Percentiles rank a stretch among this genome's conserved stretches.
These are phyloP conservation scores for Rhadina sibilatrix DNA, from an alignment of 2,113 vertebrate genomes.

Conservation along the genomic window DNA sequence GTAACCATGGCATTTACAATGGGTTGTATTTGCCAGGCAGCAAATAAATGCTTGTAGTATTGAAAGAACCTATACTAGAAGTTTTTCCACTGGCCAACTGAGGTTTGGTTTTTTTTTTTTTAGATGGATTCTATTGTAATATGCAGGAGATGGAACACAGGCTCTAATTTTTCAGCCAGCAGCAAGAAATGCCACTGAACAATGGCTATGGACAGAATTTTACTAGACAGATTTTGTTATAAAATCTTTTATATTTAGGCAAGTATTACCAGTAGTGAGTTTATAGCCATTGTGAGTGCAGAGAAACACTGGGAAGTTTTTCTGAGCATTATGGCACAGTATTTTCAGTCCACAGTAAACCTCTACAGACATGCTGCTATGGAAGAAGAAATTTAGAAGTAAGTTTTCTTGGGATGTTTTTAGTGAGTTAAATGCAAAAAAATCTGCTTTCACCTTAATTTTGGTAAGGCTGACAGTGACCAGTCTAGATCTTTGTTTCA, in stretches of 20 bases:
- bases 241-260: conserved; percentile 72
- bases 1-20: conserved; percentile 95
- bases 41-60: conserved; percentile 64
- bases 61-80: conserved; percentile 70
- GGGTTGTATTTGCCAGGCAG: conserved; percentile 93
- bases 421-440: conserved; percentile 43
- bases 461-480: conserved; percentile 37
- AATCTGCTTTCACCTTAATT: conserved; percentile 32
- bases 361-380: conserved; percentile 55
- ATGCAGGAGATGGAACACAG: conserved; percentile 51
- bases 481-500: conserved; percentile 28
- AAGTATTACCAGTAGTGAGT: conserved; percentile 42
- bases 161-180: conserved; percentile 70
- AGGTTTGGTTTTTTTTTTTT: background rate
- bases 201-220: conserved; percentile 73
- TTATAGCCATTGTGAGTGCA: conserved; percentile 45
- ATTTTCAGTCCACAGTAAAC: conserved; percentile 32
- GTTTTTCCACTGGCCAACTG: conserved; percentile 68
- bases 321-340: conserved; percentile 39
- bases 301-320: conserved; percentile 56
- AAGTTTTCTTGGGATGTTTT: conserved; percentile 61
- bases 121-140: conserved; percentile 61
- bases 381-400: background rate
- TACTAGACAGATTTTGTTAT: conserved; percentile 71
- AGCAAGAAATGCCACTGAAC: conserved; percentile 72